Conservation (phyloP, 2,113 vertebrate genomes). For the Leptobrachium leishanense region DNA sequence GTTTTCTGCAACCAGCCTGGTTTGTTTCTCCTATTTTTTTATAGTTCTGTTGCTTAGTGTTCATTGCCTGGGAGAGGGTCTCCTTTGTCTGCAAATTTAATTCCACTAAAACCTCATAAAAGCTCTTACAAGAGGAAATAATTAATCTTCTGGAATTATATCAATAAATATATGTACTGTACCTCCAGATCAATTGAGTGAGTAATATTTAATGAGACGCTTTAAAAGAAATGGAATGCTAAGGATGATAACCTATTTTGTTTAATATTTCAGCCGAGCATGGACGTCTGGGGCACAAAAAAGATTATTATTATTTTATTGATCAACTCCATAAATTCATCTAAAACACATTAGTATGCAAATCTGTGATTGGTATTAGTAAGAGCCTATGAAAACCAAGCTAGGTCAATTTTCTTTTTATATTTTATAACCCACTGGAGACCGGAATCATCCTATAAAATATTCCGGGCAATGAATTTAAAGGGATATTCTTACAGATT, state of each 20-base stretch:
- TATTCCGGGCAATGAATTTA: too few relatives aligned
- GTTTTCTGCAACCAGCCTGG: slow-evolving; percentile 46
- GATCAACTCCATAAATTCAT: too few relatives aligned
- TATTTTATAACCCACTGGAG: too few relatives aligned
- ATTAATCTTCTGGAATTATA: neutral
- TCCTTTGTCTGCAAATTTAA: neutral
- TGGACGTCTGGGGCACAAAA: too few relatives aligned
- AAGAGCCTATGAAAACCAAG: too few relatives aligned
- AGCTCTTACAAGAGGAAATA: neutral
- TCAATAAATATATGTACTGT: neutral
- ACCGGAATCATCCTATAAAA: too few relatives aligned
- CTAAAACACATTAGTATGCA: too few relatives aligned
- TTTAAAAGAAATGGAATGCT: neutral
- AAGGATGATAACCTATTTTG: neutral
- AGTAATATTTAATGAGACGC: neutral
- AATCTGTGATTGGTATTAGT: too few relatives aligned
- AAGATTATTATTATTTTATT: too few relatives aligned
- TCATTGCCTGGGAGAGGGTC: neutral
- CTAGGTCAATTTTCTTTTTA: too few relatives aligned
- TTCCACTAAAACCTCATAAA: slow-evolving; percentile 12
- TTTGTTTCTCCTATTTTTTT: slow-evolving; percentile 35
- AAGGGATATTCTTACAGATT: too few relatives aligned
- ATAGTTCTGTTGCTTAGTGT: neutral
- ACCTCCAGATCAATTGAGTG: neutral
- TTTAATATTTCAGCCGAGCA: too few relatives aligned